phyloP scores from a whole-genome alignment of 2,888 invertebrate species.

The Pollenia griseotomentosa region DNA sequence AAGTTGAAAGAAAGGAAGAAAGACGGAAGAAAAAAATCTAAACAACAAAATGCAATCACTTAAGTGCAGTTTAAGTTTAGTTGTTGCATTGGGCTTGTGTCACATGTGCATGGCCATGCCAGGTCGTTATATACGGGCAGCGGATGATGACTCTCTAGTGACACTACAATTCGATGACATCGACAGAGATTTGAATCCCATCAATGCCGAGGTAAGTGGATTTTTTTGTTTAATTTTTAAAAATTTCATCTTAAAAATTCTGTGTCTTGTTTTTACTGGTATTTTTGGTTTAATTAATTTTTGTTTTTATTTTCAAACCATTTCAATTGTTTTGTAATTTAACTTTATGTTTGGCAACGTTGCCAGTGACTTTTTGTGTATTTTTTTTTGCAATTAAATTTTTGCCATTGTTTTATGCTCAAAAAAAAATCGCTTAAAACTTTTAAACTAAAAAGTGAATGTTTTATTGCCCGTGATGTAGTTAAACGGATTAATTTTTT shows the following conservation, averaged over 20 bases:
- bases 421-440: neutral
- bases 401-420: neutral
- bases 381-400: neutral
- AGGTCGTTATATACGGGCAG: constrained; percentile 79
- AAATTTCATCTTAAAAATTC: too few species aligned
- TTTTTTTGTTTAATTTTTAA: too few species aligned
- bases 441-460: constrained; percentile 35
- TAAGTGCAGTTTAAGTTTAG: constrained; percentile 77
- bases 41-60: constrained; percentile 80
- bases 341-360: constrained; percentile 24
- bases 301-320: neutral
- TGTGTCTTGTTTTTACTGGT: constrained; percentile 28
- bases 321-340: neutral
- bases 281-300: neutral
- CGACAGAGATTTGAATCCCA: constrained; percentile 81
- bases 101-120: constrained; percentile 79
- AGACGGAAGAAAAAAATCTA: constrained; percentile 37
- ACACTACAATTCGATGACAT: constrained; percentile 76
- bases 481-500: constrained; percentile 22
- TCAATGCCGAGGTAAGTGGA: constrained; percentile 82
- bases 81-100: constrained; percentile 76
- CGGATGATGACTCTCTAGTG: constrained; percentile 76
- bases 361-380: neutral
- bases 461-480: constrained; percentile 1
- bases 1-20: constrained; percentile 17